Base-by-base conservation (phyloP, 1,140 invertebrate genomes). In the Penaeus japonicus region DNA sequence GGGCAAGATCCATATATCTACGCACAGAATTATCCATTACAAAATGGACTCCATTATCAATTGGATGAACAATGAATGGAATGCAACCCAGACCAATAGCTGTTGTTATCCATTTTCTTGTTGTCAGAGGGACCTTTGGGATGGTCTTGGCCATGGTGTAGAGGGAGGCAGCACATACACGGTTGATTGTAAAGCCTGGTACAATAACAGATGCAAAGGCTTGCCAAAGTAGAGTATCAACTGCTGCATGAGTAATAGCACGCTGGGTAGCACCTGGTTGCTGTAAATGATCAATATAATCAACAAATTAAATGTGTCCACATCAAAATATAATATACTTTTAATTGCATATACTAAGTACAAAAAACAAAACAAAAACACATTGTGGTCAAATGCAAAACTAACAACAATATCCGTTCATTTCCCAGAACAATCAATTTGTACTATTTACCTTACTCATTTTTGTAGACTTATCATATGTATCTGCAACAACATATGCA, bases 101-200 rank as follows among this genome's bases (percentile, higher is more conserved):
- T n/a, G 96, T 95, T n/a, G 96, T 94, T n/a, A 95, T 91, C 94
- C 94, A 94, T 92, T 95, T 95, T 91, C 94, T 93, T 84, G 94
- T 92, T 75, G 91, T 92, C 30, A 92, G 91, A 17, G 94, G 93
- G 4, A 95, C 85, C 85, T 90, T 93, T 86, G 92, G 93, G 84
- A 90, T 91, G 65, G 91, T 92, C 91, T 93, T 94, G 55, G 91
- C 93, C 47, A 97, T 92, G 0, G 94, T 59, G 88, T 92, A 94
- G 81, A 93, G 93, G 1, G 95, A 94, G 30, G 93, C 91, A 18
- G 94, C 94, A 93, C 96, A 98, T 84, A 97, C 93, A 91, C 97
- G 94, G 93, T 99, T 99, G 84, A 99, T 99, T 15, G 96, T 96
- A 87, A 97, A 95, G 30, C 98, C 98, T 32, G 98, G 98, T 90